Percentiles rank a stretch among this genome's conserved stretches.
phyloP scores from a whole-genome alignment of 2,888 invertebrate genomes.

The Andrena chrysosceles region DNA sequence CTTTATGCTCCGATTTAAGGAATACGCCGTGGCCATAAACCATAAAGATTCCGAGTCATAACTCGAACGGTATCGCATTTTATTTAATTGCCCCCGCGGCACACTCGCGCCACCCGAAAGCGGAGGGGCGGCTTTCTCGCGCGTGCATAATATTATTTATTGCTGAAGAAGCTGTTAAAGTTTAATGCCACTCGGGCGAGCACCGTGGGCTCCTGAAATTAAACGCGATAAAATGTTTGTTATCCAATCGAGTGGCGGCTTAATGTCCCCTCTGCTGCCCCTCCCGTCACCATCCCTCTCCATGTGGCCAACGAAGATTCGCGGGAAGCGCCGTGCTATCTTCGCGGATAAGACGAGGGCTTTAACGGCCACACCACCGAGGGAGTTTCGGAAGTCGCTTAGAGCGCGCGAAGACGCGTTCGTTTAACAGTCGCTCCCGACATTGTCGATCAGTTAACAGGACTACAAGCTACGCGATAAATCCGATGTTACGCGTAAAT shows the following conservation, averaged over 20 bases:
- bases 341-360: slow-evolving; percentile 57
- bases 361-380: slow-evolving; percentile 51
- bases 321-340: slow-evolving; percentile 51
- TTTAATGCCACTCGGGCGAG: slow-evolving; percentile 80
- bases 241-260: slow-evolving; percentile 80
- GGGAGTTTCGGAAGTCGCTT: slow-evolving; percentile 34
- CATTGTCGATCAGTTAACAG: slow-evolving; percentile 65
- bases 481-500: slow-evolving; percentile 58
- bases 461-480: slow-evolving; percentile 57
- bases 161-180: slow-evolving; percentile 83
- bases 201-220: slow-evolving; percentile 80
- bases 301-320: slow-evolving; percentile 1
- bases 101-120: slow-evolving; percentile 55
- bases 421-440: slow-evolving; percentile 54
- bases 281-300: neutral
- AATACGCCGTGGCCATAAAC: slow-evolving; percentile 83
- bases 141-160: slow-evolving; percentile 85
- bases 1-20: slow-evolving; percentile 83
- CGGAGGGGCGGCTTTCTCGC: slow-evolving; percentile 2
- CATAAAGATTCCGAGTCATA: slow-evolving; percentile 84
- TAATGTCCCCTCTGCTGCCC: slow-evolving; percentile 43
- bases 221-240: slow-evolving; percentile 85
- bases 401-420: slow-evolving; percentile 26
- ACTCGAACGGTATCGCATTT: slow-evolving; percentile 84
- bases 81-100: slow-evolving; percentile 84